Evolutionary conservation across 1,140 invertebrate genomes (phyloP).

Genomic region (Charaxes varanes): DNA sequence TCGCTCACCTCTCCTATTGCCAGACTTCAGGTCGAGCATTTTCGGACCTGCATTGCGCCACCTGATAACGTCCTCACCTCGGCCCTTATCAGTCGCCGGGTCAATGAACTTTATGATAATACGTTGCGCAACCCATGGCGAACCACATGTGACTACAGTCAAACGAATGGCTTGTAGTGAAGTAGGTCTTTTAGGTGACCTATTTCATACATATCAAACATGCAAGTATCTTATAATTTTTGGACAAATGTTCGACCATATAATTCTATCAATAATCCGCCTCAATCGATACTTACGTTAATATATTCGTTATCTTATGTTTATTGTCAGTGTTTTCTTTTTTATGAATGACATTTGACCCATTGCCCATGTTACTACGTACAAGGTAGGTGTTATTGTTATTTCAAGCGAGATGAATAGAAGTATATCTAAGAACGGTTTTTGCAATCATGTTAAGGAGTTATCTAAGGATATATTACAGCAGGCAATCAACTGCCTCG

Average conservation of each 20-base stretch:
- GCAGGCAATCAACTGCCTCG: constrained; percentile 43
- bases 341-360: constrained; percentile 30
- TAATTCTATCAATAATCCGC: too few species aligned
- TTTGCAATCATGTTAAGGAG: constrained; percentile 1
- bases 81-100: constrained; percentile 43
- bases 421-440: too few species aligned
- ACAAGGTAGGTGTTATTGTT: too few species aligned
- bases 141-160: neutral
- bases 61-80: constrained; percentile 53
- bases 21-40: constrained; percentile 32
- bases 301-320: neutral
- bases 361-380: too few species aligned
- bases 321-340: constrained; percentile 8
- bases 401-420: too few species aligned
- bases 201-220: neutral
- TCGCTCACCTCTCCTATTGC: constrained; percentile 33
- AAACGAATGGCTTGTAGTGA: constrained; percentile 1
- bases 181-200: constrained; percentile 1
- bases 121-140: constrained; percentile 10
- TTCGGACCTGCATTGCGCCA: constrained; percentile 58
- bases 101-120: constrained; percentile 43
- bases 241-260: too few species aligned
- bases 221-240: neutral
- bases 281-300: neutral
- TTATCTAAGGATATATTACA: constrained; percentile 30